Conservation (phyloP, 2,797 vertebrate genomes). For the Australoheros facetus region DNA sequence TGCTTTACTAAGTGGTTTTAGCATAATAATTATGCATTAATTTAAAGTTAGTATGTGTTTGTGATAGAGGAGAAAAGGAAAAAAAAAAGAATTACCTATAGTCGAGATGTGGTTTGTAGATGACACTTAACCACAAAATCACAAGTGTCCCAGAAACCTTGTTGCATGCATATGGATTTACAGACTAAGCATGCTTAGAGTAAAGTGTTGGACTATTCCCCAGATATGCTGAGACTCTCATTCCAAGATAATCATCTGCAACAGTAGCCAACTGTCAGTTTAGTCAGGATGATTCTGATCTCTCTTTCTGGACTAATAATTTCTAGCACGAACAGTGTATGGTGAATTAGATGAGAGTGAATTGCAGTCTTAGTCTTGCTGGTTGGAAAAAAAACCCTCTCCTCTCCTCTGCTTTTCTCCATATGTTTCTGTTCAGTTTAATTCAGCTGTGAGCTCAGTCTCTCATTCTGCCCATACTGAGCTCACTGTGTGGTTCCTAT, state of each 20-base stretch:
- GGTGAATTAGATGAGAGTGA: conserved; percentile 34
- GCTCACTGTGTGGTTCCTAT: conserved; percentile 72
- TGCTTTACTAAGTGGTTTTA: background rate
- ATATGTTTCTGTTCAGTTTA: conserved; percentile 63
- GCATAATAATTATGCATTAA: background rate
- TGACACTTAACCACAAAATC: conserved; percentile 26
- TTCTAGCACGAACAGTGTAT: conserved; percentile 20
- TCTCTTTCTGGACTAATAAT: conserved; percentile 40
- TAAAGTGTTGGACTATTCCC: conserved; percentile 63
- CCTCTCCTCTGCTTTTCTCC: conserved; percentile 15
- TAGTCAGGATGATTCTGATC: conserved; percentile 55
- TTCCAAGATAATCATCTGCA: conserved; percentile 68
- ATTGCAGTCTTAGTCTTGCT: conserved; percentile 29
- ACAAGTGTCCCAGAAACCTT: conserved; percentile 53
- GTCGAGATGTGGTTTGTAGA: conserved; percentile 24
- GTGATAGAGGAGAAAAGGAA: background rate
- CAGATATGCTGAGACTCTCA: conserved; percentile 57
- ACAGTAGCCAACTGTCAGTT: conserved; percentile 56
- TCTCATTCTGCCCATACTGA: conserved; percentile 61
- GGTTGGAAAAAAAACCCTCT: conserved; percentile 12
- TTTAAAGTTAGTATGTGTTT: background rate
- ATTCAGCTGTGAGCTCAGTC: conserved; percentile 60
- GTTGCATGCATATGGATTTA: conserved; percentile 62
- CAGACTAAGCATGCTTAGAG: conserved; percentile 58
- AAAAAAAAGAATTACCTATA: background rate